Evolutionary conservation across 37 sponge, comb jelly and placozoan species (phyloP), one percentile per base, ranked within the genome.

Genomic region (Haliclona indistincta): DNA sequence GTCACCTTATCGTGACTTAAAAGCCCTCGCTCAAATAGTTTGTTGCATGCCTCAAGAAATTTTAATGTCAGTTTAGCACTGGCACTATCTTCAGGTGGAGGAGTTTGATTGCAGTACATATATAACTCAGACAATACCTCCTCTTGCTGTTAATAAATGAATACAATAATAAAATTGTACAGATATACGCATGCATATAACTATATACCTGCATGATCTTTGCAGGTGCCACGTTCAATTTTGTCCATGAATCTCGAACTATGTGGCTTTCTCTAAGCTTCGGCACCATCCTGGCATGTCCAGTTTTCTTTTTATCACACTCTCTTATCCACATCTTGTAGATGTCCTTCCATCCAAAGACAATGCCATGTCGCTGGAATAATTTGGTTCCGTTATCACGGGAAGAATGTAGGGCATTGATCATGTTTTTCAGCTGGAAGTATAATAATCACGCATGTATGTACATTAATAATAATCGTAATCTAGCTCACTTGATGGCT

Each of bases 181-280:
- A 37, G 10, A 32, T n/a, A n/a, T n/a, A 47, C 8, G 8, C 13
- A 17, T 17, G 8, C 49, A 47, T n/a, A n/a, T 17, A 47, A 47
- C 8, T 22, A 15, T 32, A 28, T 75, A 75, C 76, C 64, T 75
- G 76, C 65, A 75, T 75, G 33, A 75, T 75, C 47, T 75, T 75
- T 4, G 76, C 74, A 54, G 74, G 74, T 19, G 54, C 32, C 2
- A 73, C 74, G 54, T 73, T 73, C 11, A 73, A n/a, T 32, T 39
- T 13, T 28, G 74, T 73, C 74, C 74, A 73, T 3, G 43, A 33
- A 54, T 73, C 74, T 35, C 58, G 56, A 32, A 73, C 40, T 11
- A 54, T 56, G 33, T 73, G 39, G 26, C 58, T 29, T 17, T 73
- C 22, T 38, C 54, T 73, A 19, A 73, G 26, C 20, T 53, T 43